phyloP scores from a whole-genome alignment of 2,888 invertebrate genomes.

The Melieria picta region DNA sequence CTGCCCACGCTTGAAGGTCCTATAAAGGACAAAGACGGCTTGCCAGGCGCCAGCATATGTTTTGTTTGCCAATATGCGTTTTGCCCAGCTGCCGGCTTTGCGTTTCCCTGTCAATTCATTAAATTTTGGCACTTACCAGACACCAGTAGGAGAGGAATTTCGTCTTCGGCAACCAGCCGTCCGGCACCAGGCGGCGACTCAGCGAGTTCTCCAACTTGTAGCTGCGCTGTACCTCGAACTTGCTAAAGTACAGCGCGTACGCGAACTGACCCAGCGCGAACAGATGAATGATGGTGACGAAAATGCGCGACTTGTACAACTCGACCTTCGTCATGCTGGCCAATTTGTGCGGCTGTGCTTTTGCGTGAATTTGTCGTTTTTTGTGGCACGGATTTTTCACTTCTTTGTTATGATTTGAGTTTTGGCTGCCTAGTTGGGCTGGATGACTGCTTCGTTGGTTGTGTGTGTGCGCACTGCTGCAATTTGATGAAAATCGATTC shows the following conservation, averaged over 20 bases:
- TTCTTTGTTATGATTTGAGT: background rate
- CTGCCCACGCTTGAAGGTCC: slow-evolving; percentile 12
- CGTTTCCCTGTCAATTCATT: no score
- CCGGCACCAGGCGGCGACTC: slow-evolving; percentile 58
- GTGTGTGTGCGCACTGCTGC: background rate
- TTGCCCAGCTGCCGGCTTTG: no score
- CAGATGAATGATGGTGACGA: slow-evolving; percentile 63
- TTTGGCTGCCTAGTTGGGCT: background rate
- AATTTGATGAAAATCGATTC: no score
- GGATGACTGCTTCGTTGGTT: background rate
- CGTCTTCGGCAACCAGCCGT: slow-evolving; percentile 62
- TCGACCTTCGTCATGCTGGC: slow-evolving; percentile 64
- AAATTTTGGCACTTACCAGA: slow-evolving; percentile 64
- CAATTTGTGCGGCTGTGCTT: background rate
- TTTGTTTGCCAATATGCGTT: no score
- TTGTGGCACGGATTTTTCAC: no score
- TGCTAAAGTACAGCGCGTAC: slow-evolving; percentile 68
- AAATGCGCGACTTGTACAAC: slow-evolving; percentile 64
- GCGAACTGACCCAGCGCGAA: slow-evolving; percentile 62
- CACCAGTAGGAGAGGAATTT: slow-evolving; percentile 69
- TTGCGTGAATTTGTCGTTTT: no score
- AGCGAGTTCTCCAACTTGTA: slow-evolving; percentile 55
- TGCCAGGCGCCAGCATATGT: no score
- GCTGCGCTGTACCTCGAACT: slow-evolving; percentile 59
- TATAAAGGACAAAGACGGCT: slow-evolving; percentile 13